phyloP scores from a whole-genome alignment of 2,888 invertebrate genomes.

The Himalopsyche anomala region DNA sequence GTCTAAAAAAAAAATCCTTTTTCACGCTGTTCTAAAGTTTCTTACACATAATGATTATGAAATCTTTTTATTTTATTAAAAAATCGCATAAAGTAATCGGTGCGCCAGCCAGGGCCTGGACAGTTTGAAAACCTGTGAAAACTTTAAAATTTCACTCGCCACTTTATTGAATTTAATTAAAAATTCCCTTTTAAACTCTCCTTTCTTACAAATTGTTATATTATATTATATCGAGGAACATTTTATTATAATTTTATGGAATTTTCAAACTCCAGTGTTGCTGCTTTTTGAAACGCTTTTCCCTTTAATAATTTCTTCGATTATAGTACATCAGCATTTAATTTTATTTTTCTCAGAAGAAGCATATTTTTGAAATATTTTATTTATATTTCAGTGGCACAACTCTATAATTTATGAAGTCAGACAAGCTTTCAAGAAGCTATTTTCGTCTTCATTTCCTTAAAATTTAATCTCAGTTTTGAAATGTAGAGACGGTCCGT shows the following conservation, averaged over 20 bases:
- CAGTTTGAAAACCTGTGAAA: slow-evolving; percentile 3
- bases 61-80: too few relatives aligned
- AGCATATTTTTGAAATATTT: background rate
- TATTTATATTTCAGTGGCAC: background rate
- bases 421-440: too few relatives aligned
- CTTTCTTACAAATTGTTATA: slow-evolving; percentile 19
- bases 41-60: too few relatives aligned
- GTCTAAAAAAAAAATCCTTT: too few relatives aligned
- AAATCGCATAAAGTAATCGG: too few relatives aligned
- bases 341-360: background rate
- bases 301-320: slow-evolving; percentile 12
- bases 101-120: background rate
- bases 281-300: background rate
- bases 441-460: too few relatives aligned
- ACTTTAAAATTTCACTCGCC: background rate
- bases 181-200: slow-evolving; percentile 25
- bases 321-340: slow-evolving; percentile 10
- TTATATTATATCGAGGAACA: slow-evolving; percentile 16
- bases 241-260: slow-evolving; percentile 34
- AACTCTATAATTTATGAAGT: background rate
- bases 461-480: too few relatives aligned
- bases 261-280: background rate
- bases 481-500: too few relatives aligned
- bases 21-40: too few relatives aligned
- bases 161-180: slow-evolving; percentile 30